A percentile compares a stretch with the other conserved stretches of the same genome.
Evolutionary conservation across 2,797 vertebrate species (phyloP).

Genomic region (Sebastes trivittatus): DNA sequence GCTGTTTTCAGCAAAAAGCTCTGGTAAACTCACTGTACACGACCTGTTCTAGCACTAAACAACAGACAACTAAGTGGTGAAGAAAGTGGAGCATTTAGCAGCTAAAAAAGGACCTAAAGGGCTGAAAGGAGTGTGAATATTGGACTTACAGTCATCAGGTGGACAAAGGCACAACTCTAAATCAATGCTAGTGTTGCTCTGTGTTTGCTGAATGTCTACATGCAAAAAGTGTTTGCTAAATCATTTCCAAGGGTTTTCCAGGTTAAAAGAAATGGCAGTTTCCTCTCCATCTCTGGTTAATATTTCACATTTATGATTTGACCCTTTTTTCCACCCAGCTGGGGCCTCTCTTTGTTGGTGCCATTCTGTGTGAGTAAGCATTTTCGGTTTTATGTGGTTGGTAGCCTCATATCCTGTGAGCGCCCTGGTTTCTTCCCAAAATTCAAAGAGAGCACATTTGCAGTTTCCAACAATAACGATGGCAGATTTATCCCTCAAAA

Average conservation of each 20-base stretch:
- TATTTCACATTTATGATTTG: neutral
- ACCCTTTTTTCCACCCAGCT: neutral
- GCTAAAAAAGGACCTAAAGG: neutral
- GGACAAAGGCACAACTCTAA: neutral
- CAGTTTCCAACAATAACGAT: neutral
- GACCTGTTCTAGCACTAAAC: neutral
- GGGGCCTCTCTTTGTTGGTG: neutral
- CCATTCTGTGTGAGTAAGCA: neutral
- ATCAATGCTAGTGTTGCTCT: neutral
- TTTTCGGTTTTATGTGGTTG: neutral
- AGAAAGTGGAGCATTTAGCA: neutral
- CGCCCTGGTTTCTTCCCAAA: neutral
- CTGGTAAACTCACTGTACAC: neutral
- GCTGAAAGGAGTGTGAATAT: neutral
- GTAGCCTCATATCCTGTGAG: neutral
- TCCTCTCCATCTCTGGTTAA: neutral
- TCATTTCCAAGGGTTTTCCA: neutral
- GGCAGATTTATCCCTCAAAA: neutral
- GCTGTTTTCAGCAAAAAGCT: neutral
- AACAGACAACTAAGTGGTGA: neutral
- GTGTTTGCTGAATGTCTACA: neutral
- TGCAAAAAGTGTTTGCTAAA: neutral
- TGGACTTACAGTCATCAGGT: neutral
- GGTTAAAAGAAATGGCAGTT: neutral
- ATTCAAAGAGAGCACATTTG: neutral